Evolutionary conservation across 1,140 invertebrate genomes (phyloP).

Genomic region (Agrilus planipennis): DNA sequence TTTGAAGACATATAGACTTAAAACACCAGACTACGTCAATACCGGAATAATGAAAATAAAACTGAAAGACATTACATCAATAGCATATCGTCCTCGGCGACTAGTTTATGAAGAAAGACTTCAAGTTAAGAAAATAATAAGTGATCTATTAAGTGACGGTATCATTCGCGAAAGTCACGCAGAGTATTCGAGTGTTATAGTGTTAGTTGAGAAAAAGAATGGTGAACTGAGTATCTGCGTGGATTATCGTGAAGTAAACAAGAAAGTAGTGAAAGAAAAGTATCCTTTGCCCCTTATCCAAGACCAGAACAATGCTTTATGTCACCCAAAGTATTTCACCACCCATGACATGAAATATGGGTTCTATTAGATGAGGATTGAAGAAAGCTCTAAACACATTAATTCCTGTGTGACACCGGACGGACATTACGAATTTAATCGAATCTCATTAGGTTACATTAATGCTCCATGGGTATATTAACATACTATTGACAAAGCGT

Average conservation of each 20-base stretch:
- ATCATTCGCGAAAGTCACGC: conserved; percentile 2
- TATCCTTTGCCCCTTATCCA: conserved; percentile 37
- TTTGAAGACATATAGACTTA: too few species aligned
- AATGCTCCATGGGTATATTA: conserved; percentile 23
- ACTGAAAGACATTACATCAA: background rate
- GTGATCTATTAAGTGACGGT: background rate
- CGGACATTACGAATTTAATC: conserved; percentile 23
- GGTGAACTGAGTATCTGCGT: conserved; percentile 24
- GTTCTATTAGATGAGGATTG: conserved; percentile 15
- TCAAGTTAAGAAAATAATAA: background rate
- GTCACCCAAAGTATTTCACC: conserved; percentile 22
- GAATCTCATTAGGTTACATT: conserved; percentile 24
- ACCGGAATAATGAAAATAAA: conserved; percentile 11
- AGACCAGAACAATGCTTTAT: conserved; percentile 26
- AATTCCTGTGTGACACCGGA: conserved; percentile 12
- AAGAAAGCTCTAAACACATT: conserved; percentile 4
- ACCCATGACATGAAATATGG: conserved; percentile 15
- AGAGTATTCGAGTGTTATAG: conserved; percentile 30
- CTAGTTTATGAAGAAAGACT: background rate
- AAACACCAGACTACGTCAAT: too few species aligned
- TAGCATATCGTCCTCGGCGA: conserved; percentile 1
- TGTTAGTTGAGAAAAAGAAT: conserved; percentile 35
- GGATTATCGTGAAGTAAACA: conserved; percentile 5
- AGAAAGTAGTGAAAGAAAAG: conserved; percentile 18
- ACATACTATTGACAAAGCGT: conserved; percentile 10